Evolutionary conservation across 2,888 invertebrate species (phyloP), one percentile per base, ranked within the genome.

Genomic region (Conops quadrifasciatus): DNA sequence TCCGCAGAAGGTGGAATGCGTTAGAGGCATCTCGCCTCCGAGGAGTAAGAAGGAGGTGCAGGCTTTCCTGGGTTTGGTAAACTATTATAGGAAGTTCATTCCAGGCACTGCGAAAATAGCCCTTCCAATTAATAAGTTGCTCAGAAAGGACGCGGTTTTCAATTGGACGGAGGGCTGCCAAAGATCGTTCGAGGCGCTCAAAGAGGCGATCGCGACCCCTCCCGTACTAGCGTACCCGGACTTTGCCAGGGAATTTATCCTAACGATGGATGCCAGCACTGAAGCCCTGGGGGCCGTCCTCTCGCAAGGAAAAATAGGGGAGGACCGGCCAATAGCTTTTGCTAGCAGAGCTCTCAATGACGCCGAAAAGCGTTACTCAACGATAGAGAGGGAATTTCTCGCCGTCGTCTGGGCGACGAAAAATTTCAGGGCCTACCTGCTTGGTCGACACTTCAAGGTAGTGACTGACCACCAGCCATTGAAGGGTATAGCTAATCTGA

Each of bases 71-170:
- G 53, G 59, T 15, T 13, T 59, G 16, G 28, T 28, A 15, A 59
- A 59, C 15, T 59, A 59, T 15, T 59, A 59, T n/a, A 36, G 62
- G 30, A 62, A 62, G 21, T 62, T 62, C 11, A 62, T 62, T 36
- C 1, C 1, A n/a, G 36, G 21, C 24, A 62, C 19, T 19, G 62
- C 62, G 13, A 62, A 43, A 36, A 19, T 36, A 30, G 62, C 62
- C 2, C 11, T 62, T 2, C 43, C 62, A 24, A 59, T 59, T 16
- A 59, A 59, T 28, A 62, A 62, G 30, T n/a, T 62, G 16, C 62
- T 62, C 28, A 36, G 62, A 30, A 62, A 62, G 36, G 62, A 62
- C 16, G 43, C 19, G 11, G 16, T 15, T 2, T 62, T 62, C 16
- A 19, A 19, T 9, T 62, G 62, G 62, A 19, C 62, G 21, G 19